phyloP scores from a whole-genome alignment of 1,140 invertebrate species.

The Drosophila repletoides region DNA sequence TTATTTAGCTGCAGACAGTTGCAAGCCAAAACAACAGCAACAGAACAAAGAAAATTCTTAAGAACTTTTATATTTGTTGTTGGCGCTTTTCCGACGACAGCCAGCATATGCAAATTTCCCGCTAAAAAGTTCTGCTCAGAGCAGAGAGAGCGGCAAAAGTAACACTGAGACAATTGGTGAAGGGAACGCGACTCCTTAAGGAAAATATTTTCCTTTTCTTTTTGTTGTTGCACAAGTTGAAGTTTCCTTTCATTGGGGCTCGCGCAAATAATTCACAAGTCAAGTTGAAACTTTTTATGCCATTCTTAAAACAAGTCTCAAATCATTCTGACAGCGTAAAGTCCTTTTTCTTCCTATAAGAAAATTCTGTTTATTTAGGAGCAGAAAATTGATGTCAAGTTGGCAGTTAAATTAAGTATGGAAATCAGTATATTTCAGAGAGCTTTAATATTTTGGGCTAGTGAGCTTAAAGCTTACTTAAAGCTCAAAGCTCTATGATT shows the following conservation, averaged over 20 bases:
- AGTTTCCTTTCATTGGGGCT: conserved; percentile 4
- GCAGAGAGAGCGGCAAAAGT: neutral
- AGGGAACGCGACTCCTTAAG: conserved; percentile 48
- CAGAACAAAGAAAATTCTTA: conserved; percentile 56
- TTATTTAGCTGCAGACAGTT: conserved; percentile 48
- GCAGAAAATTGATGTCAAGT: no score
- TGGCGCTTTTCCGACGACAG: conserved; percentile 43
- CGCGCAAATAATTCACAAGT: conserved; percentile 20
- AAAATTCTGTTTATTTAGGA: no score
- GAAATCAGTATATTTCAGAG: no score
- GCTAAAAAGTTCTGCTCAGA: conserved; percentile 12
- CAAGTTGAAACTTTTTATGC: conserved; percentile 23
- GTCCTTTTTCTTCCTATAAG: no score
- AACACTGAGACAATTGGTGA: conserved; percentile 49
- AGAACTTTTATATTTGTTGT: conserved; percentile 41
- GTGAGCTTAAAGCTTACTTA: no score
- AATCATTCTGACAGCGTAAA: conserved; percentile 15
- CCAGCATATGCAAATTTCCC: conserved; percentile 70
- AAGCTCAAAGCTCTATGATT: no score
- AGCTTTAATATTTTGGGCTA: no score
- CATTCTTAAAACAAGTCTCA: conserved; percentile 9
- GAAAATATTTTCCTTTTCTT: conserved; percentile 36
- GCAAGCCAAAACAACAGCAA: conserved; percentile 43
- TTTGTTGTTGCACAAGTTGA: neutral
- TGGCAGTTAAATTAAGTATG: no score